Evolutionary conservation across 1,140 invertebrate species (phyloP).

Genomic region (Vollenhovia emeryi): DNA sequence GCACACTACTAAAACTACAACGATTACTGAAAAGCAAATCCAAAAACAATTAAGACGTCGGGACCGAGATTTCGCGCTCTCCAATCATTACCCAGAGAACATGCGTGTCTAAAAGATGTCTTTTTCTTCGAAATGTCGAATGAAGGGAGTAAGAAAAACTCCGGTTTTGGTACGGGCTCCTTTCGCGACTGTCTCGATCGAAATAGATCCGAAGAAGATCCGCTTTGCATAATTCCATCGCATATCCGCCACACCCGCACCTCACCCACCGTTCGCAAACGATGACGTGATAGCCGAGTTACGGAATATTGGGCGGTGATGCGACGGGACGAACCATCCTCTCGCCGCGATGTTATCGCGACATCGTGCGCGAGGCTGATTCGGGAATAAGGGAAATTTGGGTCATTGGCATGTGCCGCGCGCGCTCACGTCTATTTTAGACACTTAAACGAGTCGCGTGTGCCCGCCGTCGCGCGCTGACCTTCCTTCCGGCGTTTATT

Average conservation of each 20-base stretch:
- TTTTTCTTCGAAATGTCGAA: too few species aligned
- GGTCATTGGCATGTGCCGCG: slow-evolving; percentile 73
- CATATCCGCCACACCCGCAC: slow-evolving; percentile 9
- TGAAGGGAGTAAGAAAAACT: neutral
- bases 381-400: slow-evolving; percentile 69
- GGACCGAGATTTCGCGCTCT: too few species aligned
- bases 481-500: slow-evolving; percentile 72
- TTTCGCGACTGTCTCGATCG: neutral
- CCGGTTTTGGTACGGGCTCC: neutral
- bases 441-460: slow-evolving; percentile 42
- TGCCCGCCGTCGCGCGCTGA: slow-evolving; percentile 66
- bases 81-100: too few species aligned
- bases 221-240: slow-evolving; percentile 12
- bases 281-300: slow-evolving; percentile 1
- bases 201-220: neutral
- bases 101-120: too few species aligned
- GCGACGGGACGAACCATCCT: neutral
- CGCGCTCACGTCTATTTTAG: slow-evolving; percentile 67
- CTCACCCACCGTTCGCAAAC: neutral
- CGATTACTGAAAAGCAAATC: too few species aligned
- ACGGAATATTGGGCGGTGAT: slow-evolving; percentile 35
- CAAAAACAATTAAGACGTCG: too few species aligned
- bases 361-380: slow-evolving; percentile 48
- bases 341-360: neutral
- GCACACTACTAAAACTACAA: too few species aligned